These are phyloP conservation scores for Cheiracanthium punctorium DNA, from an alignment of 2,888 invertebrate genomes.

Conservation along the genomic window DNA sequence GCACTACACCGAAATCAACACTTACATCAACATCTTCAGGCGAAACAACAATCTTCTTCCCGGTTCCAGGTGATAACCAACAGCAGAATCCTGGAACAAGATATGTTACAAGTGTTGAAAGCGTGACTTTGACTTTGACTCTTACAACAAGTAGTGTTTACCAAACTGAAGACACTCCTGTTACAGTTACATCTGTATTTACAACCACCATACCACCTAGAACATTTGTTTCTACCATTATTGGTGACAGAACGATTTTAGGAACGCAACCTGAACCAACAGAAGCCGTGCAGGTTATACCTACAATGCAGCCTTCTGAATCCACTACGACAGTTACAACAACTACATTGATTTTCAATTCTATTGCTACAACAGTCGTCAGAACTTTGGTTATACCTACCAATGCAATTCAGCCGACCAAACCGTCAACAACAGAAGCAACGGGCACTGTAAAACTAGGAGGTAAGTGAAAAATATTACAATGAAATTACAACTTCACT, in stretches of 20 bases:
- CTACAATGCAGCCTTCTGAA: constrained; percentile 66
- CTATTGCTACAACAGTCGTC: constrained; percentile 72
- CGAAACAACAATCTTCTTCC: constrained; percentile 72
- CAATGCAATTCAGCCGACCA: constrained; percentile 51
- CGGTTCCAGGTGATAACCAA: constrained; percentile 39
- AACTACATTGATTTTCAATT: constrained; percentile 71
- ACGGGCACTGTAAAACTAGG: constrained; percentile 40
- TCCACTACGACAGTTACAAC: constrained; percentile 71
- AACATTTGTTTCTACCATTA: constrained; percentile 81
- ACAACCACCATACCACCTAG: constrained; percentile 85
- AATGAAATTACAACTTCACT: no score
- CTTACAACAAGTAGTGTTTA: constrained; percentile 72
- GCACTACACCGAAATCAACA: not conserved
- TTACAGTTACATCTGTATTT: constrained; percentile 85
- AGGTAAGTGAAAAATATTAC: no score
- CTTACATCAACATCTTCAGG: constrained; percentile 59
- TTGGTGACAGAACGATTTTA: constrained; percentile 78
- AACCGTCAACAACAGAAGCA: constrained; percentile 20
- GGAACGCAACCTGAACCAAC: constrained; percentile 68
- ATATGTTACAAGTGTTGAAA: constrained; percentile 86
- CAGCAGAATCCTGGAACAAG: constrained; percentile 48
- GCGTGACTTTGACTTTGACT: constrained; percentile 81
- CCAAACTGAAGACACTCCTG: constrained; percentile 76
- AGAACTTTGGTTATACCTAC: constrained; percentile 71
- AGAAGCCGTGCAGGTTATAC: constrained; percentile 60